A percentile compares a stretch with the other conserved stretches of the same genome.
These are phyloP conservation scores for Xenopus tropicalis DNA, from an alignment of 2,113 vertebrate species.

Conservation along the genomic window UCB_Xtro_10.0 CM004452.2:43327501-43328000, in stretches of 20 bases:
- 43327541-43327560: background rate
- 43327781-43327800: background rate
- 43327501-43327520: background rate
- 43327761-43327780: constrained; percentile 25
- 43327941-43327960: constrained; percentile 51
- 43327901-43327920: constrained; percentile 6
- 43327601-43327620: constrained; percentile 13
- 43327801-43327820: background rate
- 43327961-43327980: constrained; percentile 72
- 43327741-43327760: constrained; percentile 33
- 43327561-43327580: background rate
- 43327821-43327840: background rate
- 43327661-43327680: background rate
- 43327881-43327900: background rate
- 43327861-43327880: background rate
- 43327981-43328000: constrained; percentile 60
- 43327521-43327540: background rate
- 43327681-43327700: constrained; percentile 18
- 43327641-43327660: background rate
- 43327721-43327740: constrained; percentile 36
- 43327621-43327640: constrained; percentile 16
- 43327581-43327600: constrained; percentile 9
- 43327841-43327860: background rate
- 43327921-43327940: constrained; percentile 8
- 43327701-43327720: constrained; percentile 33